Percentiles rank a stretch among this genome's conserved stretches.
These are phyloP conservation scores for Parnassius orleans DNA, from an alignment of 2,888 invertebrate species.

Conservation along the genomic window DNA sequence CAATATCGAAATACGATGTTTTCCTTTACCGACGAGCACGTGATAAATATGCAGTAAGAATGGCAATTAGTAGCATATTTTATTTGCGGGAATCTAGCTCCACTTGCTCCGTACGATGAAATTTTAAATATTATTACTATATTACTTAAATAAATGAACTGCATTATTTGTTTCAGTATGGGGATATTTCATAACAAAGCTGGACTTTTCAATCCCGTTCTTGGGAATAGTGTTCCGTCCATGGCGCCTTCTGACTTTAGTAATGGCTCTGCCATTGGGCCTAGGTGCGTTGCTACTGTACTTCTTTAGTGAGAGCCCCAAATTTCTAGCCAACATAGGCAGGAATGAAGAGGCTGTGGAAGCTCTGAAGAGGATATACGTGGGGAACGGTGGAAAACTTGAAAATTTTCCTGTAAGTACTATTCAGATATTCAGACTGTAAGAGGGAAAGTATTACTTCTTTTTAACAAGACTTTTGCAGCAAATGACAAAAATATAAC, in stretches of 20 bases:
- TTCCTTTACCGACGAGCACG: too few species aligned
- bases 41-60: too few species aligned
- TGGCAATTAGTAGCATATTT: too few species aligned
- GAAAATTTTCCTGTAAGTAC: conserved; percentile 56
- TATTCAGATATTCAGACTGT: too few species aligned
- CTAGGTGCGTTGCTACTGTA: conserved; percentile 80
- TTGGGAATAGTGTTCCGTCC: conserved; percentile 58
- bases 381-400: conserved; percentile 69
- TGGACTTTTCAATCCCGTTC: conserved; percentile 57
- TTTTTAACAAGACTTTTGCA: too few species aligned
- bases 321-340: conserved; percentile 85
- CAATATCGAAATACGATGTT: too few species aligned
- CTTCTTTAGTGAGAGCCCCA: conserved; percentile 87
- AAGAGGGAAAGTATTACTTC: too few species aligned
- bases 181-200: conserved; percentile 60
- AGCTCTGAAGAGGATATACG: conserved; percentile 81
- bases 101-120: too few species aligned
- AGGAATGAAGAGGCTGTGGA: conserved; percentile 81
- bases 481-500: too few species aligned
- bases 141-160: too few species aligned
- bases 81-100: too few species aligned
- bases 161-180: conserved; percentile 48
- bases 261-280: conserved; percentile 82
- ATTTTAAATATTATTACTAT: too few species aligned
- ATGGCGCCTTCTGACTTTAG: conserved; percentile 65